phyloP scores from a whole-genome alignment of 2,113 vertebrate species.

The Genyomyrus donnyi region DNA sequence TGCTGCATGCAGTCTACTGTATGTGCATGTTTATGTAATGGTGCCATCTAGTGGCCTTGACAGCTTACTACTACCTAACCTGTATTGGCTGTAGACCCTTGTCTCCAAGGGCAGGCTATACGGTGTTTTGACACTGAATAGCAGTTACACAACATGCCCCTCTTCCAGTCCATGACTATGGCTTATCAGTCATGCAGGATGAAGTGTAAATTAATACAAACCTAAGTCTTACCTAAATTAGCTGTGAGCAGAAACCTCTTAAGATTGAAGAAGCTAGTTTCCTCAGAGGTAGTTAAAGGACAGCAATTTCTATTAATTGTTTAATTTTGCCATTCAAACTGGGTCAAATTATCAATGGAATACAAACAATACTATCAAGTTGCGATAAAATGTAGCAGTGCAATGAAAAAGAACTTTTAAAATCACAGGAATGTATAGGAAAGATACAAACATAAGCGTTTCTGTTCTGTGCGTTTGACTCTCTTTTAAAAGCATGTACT shows the following conservation, averaged over 20 bases:
- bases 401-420: neutral
- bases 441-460: neutral
- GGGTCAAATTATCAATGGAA: neutral
- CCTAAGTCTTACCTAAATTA: slow-evolving; percentile 12
- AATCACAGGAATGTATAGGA: neutral
- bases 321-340: neutral
- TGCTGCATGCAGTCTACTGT: neutral
- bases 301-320: neutral
- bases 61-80: neutral
- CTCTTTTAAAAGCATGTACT: neutral
- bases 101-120: neutral
- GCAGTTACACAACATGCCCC: neutral
- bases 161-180: neutral
- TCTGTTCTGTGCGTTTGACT: neutral
- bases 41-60: slow-evolving; percentile 29
- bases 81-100: neutral
- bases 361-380: neutral
- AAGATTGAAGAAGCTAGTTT: neutral
- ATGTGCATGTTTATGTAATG: neutral
- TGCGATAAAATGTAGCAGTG: neutral
- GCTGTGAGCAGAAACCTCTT: slow-evolving; percentile 6
- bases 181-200: neutral
- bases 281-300: neutral
- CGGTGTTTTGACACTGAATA: neutral
- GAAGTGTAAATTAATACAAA: neutral